phyloP scores from a whole-genome alignment of 1,140 invertebrate genomes.

The Rhopalosiphum padi region DNA sequence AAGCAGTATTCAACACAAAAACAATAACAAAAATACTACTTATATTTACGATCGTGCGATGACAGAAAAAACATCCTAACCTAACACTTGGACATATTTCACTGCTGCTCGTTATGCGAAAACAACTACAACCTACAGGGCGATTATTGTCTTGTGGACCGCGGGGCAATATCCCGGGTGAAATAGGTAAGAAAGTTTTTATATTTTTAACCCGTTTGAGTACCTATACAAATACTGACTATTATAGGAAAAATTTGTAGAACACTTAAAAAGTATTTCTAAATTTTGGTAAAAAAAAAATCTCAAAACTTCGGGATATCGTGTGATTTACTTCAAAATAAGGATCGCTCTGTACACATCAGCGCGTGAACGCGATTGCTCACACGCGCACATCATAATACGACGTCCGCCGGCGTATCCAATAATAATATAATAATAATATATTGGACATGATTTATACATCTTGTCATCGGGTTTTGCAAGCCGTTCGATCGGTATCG shows the following conservation, averaged over 20 bases:
- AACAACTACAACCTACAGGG: neutral
- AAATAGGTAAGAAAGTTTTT: too few species aligned
- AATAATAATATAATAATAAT: neutral
- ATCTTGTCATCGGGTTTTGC: neutral
- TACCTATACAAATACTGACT: too few species aligned
- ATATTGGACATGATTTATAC: slow-evolving; percentile 8
- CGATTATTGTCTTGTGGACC: neutral
- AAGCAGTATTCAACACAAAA: neutral
- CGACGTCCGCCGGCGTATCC: neutral
- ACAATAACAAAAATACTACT: neutral
- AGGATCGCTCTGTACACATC: neutral
- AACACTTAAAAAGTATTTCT: too few species aligned
- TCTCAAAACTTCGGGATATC: neutral
- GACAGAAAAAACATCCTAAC: slow-evolving; percentile 5
- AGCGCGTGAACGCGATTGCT: neutral
- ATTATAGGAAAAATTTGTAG: too few species aligned
- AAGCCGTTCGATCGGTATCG: neutral
- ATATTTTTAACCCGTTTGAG: too few species aligned
- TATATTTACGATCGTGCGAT: neutral
- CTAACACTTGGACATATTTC: neutral
- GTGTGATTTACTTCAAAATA: neutral
- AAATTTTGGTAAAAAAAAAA: too few species aligned
- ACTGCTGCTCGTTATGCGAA: neutral
- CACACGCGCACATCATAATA: neutral
- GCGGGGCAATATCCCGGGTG: too few species aligned